A percentile compares a stretch with the other conserved stretches of the same genome.
Conservation (phyloP, 2,113 vertebrate genomes). For the Spilogale gracilis region DNA sequence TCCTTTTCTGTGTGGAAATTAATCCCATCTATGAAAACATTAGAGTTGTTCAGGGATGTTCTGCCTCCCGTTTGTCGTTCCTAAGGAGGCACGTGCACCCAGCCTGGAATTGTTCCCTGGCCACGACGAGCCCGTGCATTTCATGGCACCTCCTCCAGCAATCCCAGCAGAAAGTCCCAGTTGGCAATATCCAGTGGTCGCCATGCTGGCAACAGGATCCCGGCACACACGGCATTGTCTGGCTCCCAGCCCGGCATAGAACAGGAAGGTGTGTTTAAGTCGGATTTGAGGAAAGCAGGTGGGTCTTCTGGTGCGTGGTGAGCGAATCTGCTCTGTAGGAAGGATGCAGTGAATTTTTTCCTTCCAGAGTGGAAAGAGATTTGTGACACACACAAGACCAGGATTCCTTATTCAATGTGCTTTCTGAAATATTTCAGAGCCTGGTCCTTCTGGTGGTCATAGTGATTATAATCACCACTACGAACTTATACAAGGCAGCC, state of each 20-base stretch:
- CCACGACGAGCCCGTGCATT: not conserved
- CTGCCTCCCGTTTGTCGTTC: not conserved
- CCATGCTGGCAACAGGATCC: not conserved
- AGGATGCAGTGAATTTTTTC: not conserved
- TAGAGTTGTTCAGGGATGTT: not conserved
- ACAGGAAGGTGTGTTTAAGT: not conserved
- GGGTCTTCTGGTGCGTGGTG: not conserved
- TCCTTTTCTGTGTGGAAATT: not conserved
- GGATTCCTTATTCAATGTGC: not conserved
- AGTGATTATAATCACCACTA: not conserved
- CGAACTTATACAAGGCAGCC: not conserved
- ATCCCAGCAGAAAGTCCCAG: not conserved
- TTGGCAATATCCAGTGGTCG: no score
- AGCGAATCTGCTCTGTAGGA: rapidly evolving
- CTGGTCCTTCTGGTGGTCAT: not conserved
- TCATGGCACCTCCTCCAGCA: no score
- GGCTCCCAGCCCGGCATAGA: not conserved
- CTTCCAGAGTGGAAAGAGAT: not conserved
- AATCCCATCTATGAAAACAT: not conserved
- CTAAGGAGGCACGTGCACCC: not conserved
- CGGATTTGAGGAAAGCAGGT: not conserved
- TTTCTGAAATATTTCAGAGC: not conserved
- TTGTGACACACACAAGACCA: not conserved
- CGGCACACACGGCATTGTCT: not conserved
- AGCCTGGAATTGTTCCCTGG: not conserved